Evolutionary conservation across 1,140 invertebrate species (phyloP), one percentile per base, ranked within the genome.

Genomic region (Venturia canescens): DNA sequence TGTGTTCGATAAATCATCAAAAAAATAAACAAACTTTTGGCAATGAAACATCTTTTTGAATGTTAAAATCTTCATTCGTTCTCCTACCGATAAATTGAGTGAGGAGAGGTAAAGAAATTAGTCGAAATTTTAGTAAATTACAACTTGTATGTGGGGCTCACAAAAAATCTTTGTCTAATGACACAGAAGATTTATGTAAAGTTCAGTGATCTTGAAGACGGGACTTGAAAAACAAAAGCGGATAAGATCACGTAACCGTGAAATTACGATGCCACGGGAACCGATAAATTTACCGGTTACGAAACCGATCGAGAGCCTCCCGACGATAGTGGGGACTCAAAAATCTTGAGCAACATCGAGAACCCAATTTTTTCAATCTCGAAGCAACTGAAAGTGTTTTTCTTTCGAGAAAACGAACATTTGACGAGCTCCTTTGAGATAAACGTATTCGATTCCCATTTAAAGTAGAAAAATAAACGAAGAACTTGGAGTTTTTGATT

Each of bases 181-280:
- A n/a, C 71, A 23, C 16, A 9, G 18, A 18, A 29, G 23, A 57
- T 26, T 57, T 53, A 57, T 75, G 7, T 7, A 15, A 26, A 75
- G 44, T 48, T 53, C 71, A 27, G 9, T 57, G 71, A 57, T 53
- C 44, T 57, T 31, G 18, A n/a, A 48, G 70, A 72, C 18, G 31
- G 3, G 3, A 15, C 48, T 23, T 27, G 5, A 15, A 23, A 75
- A 53, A 11, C 21, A 21, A 9, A 16, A 34, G 38, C 1, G 38
- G 38, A 44, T 11, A 23, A 29, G 21, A 23, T 57, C 50, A 75
- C 71, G 71, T 57, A 57, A 75, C 71, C 71, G 57, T 75, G 71
- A 75, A 75, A 75, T 75, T 75, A 57, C 71, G 71, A 23, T 75
- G 71, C 50, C 50, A 75, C 50, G n/a, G 48, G 71, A 75, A 75